A percentile compares a stretch with the other conserved stretches of the same genome.
Conservation (phyloP, 2,113 vertebrate species). For the Amblyopsis rosae region DNA sequence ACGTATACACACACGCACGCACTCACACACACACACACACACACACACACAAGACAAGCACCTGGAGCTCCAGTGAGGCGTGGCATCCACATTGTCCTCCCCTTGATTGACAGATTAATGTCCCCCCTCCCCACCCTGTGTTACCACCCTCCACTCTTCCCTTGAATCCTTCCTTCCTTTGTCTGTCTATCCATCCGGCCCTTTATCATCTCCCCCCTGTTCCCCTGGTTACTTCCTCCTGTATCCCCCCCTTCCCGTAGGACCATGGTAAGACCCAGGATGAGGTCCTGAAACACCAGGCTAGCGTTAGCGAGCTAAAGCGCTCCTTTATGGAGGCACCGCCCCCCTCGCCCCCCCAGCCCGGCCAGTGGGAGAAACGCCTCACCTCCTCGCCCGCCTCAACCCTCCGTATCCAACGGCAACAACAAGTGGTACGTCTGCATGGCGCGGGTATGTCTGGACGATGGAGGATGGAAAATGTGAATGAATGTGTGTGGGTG, state of each 20-base stretch:
- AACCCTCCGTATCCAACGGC: constrained; percentile 85
- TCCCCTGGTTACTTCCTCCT: not conserved
- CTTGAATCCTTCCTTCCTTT: constrained; percentile 18
- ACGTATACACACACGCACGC: not conserved
- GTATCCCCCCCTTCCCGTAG: constrained; percentile 64
- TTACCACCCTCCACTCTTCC: not conserved
- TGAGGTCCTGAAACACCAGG: constrained; percentile 98
- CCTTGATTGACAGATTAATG: constrained; percentile 72
- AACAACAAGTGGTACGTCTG: constrained; percentile 93
- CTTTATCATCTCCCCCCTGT: constrained; percentile 28
- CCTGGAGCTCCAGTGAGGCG: constrained; percentile 72
- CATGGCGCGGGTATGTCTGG: not conserved
- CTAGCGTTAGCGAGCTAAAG: constrained; percentile 99
- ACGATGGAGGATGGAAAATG: not conserved
- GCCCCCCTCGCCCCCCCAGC: constrained; percentile 88
- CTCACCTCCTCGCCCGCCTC: constrained; percentile 93
- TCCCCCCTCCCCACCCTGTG: constrained; percentile 39
- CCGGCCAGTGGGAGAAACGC: constrained; percentile 97
- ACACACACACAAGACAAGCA: constrained; percentile 1
- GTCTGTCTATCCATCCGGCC: not conserved
- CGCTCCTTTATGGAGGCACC: constrained; percentile 99
- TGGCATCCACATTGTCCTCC: constrained; percentile 73
- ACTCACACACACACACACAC: not conserved
- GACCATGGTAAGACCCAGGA: constrained; percentile 99
- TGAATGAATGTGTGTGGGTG: not conserved